Base-by-base conservation (phyloP, 2,113 vertebrate species). In the Prionailurus bengalensis region DNA sequence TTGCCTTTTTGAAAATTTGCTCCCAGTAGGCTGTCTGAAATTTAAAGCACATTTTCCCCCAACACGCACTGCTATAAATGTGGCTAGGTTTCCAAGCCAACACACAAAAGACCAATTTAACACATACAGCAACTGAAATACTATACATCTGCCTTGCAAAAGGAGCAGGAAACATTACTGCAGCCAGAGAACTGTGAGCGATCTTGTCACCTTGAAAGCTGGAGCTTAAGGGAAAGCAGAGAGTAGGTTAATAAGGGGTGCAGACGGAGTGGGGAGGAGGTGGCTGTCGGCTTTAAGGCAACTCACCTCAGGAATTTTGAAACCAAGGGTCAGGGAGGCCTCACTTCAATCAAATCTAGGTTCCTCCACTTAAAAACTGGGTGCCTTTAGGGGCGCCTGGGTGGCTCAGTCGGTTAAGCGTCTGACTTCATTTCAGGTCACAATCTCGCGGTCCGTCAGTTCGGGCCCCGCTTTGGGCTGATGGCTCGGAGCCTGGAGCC, bases 71-170 rank as follows among this genome's bases (percentile, higher is more conserved):
- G n/a, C 63, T 91, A 2, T 63, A 88, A 95, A 88, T 53, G 36
- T 82, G n/a, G 39, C 93, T 82, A 91, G n/a, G 86, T 94, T 97
- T 95, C 53, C 14, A 89, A 84, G 74, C 58, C 89, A 93, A 92
- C 55, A 70, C 53, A 91, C 36, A 65, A 63, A 97, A 95, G 89
- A 48, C 23, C 58, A 71, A 92, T 36, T 91, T 94, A 96, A 70
- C 55, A 83, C 29, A 92, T 45, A 48, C 53, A 63, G 65, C 65
- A 68, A 63, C 79, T 73, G 70, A 86, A 89, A 94, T 79, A 91
- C 82, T 79, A 68, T 45, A 74, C 42, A 82, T 71, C 36, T 97
- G 63, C 73, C 83, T 73, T 53, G 42, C 53, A n/a, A 79, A 96
- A 94, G 73, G 11, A 90, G 36, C 73, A 94, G n/a, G 86, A 96